Evolutionary conservation across 2,113 vertebrate genomes (phyloP).

Genomic region (Malurus alboscapulatus): DNA sequence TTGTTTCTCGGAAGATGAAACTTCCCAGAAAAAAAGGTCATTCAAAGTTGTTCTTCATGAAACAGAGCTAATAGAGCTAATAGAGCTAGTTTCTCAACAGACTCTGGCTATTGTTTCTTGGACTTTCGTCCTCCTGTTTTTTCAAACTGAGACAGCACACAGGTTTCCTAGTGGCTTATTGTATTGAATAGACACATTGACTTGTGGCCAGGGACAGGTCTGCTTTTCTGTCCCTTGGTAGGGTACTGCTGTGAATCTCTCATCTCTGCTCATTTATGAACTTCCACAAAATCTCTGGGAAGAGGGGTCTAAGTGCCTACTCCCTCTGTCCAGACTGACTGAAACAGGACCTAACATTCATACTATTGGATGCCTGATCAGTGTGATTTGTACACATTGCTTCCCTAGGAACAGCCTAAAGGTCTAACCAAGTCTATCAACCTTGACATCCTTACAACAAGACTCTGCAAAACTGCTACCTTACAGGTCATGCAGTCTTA

Average conservation of each 20-base stretch:
- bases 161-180: background rate
- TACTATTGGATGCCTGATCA: background rate
- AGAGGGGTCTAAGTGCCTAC: background rate
- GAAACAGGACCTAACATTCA: background rate
- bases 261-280: background rate
- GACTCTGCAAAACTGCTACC: background rate
- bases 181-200: fast-evolving
- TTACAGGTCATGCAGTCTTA: background rate
- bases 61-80: background rate
- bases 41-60: background rate
- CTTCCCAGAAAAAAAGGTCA: background rate
- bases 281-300: background rate
- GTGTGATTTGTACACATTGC: fast-evolving
- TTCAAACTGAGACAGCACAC: background rate
- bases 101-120: background rate
- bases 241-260: background rate
- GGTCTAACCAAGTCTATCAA: background rate
- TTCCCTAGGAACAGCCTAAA: background rate
- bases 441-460: background rate
- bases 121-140: background rate
- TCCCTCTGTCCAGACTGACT: background rate
- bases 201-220: background rate
- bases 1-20: background rate
- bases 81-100: background rate
- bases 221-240: background rate